These are phyloP conservation scores for Microcebus jonahi DNA, from an alignment of 2,113 vertebrate genomes.

Conservation along the genomic window DNA sequence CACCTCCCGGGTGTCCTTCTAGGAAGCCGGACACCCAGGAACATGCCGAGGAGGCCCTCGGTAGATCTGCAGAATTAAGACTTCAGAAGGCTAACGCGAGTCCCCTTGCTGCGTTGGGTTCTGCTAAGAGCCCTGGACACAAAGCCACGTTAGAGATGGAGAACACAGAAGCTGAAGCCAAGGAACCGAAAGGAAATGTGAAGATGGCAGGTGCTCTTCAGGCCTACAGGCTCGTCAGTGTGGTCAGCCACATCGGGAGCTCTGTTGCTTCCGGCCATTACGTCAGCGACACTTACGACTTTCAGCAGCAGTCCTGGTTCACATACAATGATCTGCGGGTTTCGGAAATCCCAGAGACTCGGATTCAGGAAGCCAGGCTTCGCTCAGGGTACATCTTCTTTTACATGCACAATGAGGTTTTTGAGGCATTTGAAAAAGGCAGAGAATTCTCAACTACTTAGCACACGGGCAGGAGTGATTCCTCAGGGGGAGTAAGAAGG, in stretches of 20 bases:
- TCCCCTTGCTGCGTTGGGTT: neutral
- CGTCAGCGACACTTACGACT: neutral
- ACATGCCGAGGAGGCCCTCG: neutral
- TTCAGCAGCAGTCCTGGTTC: neutral
- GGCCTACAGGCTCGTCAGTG: neutral
- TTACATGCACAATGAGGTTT: neutral
- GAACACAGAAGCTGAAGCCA: too few species aligned
- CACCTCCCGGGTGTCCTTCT: neutral
- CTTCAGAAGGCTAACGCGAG: neutral
- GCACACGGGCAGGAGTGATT: too few species aligned
- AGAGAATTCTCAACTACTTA: too few species aligned
- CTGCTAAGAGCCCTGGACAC: neutral
- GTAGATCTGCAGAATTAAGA: neutral
- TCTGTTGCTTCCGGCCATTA: neutral
- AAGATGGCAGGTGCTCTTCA: neutral
- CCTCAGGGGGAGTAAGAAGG: neutral
- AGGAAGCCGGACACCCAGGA: neutral
- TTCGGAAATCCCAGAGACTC: neutral
- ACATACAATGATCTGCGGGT: rapidly evolving
- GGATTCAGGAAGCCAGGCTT: neutral
- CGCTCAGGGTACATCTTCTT: neutral
- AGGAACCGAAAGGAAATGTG: rapidly evolving
- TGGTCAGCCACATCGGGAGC: neutral
- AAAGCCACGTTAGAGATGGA: neutral
- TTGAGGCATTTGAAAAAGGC: neutral